Evolutionary conservation across 2,888 invertebrate species (phyloP).

Genomic region (Plebejus melissa): DNA sequence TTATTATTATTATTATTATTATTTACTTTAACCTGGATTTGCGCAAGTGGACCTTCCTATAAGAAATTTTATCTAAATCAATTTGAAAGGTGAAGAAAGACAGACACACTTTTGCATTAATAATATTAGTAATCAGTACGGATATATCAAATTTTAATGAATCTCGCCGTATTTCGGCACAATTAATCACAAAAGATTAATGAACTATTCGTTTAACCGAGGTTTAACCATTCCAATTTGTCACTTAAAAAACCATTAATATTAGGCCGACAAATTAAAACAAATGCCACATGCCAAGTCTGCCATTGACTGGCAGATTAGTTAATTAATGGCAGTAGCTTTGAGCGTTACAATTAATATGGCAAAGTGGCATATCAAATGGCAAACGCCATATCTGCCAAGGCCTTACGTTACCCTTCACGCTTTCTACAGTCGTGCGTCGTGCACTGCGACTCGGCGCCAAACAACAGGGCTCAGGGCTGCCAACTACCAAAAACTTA

Average conservation of each 20-base stretch:
- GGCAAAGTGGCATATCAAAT: conserved; percentile 1
- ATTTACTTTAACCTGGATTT: too few species aligned
- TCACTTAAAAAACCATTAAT: not conserved
- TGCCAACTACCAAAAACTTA: conserved; percentile 19
- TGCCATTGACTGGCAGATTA: not conserved
- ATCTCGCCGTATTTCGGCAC: not conserved
- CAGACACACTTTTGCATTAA: not conserved
- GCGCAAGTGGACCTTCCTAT: too few species aligned
- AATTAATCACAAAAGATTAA: conserved; percentile 5
- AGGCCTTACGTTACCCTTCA: conserved; percentile 53
- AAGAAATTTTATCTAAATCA: too few species aligned
- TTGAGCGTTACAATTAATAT: not conserved
- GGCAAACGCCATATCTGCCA: conserved; percentile 31
- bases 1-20: too few species aligned
- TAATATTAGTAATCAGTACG: not conserved
- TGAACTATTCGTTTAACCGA: not conserved
- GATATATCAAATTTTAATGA: not conserved
- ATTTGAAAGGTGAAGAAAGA: too few species aligned
- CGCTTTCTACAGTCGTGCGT: conserved; percentile 51
- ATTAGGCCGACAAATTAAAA: not conserved
- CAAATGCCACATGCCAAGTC: not conserved
- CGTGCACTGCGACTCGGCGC: conserved; percentile 32
- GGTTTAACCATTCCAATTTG: not conserved
- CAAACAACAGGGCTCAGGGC: conserved; percentile 35
- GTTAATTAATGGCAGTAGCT: not conserved